Evolutionary conservation across 2,797 vertebrate genomes (phyloP).

Genomic region (Manis javanica): DNA sequence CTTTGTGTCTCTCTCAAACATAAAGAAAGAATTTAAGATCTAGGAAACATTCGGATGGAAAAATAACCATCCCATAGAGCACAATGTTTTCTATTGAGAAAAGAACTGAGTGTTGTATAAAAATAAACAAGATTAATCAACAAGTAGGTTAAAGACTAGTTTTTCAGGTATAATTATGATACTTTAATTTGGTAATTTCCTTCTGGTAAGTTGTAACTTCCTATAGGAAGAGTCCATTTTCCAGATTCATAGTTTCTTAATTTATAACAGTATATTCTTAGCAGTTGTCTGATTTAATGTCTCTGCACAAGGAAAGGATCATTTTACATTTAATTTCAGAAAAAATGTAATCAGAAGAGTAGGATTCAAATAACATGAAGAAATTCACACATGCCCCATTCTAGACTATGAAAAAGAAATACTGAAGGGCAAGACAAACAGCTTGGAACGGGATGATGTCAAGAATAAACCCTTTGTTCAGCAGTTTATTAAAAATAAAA

Average conservation of each 20-base stretch:
- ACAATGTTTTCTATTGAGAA: background rate
- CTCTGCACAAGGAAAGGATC: background rate
- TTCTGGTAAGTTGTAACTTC: background rate
- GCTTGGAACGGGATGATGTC: background rate
- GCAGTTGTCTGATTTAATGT: background rate
- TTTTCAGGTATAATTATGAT: background rate
- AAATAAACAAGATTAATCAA: background rate
- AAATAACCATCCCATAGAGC: background rate
- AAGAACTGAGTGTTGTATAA: background rate
- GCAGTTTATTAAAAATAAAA: too few species aligned
- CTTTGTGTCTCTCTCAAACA: background rate
- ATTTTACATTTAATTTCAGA: background rate
- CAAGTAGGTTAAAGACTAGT: background rate
- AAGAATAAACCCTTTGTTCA: too few species aligned
- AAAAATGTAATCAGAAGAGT: background rate
- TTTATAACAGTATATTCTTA: background rate
- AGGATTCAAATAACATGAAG: background rate
- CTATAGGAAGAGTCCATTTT: background rate
- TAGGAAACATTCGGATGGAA: background rate
- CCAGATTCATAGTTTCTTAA: background rate
- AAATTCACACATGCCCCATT: background rate
- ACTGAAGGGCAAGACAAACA: background rate
- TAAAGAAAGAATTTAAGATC: background rate
- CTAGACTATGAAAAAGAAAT: background rate
- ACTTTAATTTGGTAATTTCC: background rate